Conservation (phyloP, 2,888 invertebrate genomes). For the Eurytoma californica region DNA sequence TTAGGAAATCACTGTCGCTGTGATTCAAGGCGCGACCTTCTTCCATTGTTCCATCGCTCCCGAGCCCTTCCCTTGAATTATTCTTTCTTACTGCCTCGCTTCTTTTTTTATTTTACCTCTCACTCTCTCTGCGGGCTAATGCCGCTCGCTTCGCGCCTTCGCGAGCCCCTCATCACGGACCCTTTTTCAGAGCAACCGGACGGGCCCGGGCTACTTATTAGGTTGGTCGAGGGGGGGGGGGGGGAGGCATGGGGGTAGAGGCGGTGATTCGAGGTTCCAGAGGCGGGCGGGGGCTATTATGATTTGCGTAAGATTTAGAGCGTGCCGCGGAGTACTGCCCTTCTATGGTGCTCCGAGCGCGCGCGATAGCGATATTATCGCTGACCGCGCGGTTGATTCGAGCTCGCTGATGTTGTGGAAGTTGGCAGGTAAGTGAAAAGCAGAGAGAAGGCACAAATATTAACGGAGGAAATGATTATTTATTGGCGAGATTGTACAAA, state of each 20-base stretch:
- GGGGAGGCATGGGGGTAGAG: neutral
- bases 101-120: neutral
- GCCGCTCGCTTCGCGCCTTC: slow-evolving; percentile 41
- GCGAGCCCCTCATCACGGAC: slow-evolving; percentile 47
- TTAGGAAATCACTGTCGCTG: slow-evolving; percentile 63
- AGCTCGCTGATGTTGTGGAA: too few relatives aligned
- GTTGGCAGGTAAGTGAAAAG: too few relatives aligned
- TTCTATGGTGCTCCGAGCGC: neutral
- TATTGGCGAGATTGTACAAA: too few relatives aligned
- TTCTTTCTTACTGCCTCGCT: slow-evolving; percentile 57
- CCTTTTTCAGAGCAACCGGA: too few relatives aligned
- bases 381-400: too few relatives aligned
- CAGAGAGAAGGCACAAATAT: too few relatives aligned
- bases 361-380: too few relatives aligned
- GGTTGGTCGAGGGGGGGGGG: neutral
- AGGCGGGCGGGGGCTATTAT: slow-evolving; percentile 25
- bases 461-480: too few relatives aligned
- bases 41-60: slow-evolving; percentile 45
- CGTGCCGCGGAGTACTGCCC: slow-evolving; percentile 25
- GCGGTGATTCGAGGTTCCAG: neutral
- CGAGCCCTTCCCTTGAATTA: slow-evolving; percentile 61
- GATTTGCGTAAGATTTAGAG: slow-evolving; percentile 41
- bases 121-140: slow-evolving; percentile 22
- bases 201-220: slow-evolving; percentile 28
- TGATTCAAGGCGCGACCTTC: slow-evolving; percentile 45